These are phyloP conservation scores for Penaeus indicus DNA, from an alignment of 1,140 invertebrate species.

Conservation along the genomic window DNA sequence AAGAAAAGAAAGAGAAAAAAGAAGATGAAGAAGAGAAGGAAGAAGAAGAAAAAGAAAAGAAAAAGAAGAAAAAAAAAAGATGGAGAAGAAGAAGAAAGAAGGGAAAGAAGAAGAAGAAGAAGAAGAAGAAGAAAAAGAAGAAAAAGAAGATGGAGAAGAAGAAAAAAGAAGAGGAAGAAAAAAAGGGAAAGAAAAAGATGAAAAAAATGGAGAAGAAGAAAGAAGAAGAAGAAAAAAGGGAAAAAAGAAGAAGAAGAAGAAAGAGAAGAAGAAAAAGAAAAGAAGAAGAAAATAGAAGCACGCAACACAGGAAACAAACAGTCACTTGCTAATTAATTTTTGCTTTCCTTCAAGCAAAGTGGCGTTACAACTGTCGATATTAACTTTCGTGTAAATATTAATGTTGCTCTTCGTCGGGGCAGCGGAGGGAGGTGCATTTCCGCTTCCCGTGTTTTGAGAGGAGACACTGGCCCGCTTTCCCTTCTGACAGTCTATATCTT, in stretches of 20 bases:
- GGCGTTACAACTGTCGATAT: no score
- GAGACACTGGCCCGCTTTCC: no score
- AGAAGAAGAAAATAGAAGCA: background rate
- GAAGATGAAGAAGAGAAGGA: background rate
- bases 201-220: background rate
- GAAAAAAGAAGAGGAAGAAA: background rate
- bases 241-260: background rate
- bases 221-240: background rate
- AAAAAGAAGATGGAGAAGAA: background rate
- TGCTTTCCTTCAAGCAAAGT: no score
- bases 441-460: no score
- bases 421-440: no score
- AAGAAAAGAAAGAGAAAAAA: background rate
- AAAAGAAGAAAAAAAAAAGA: background rate
- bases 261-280: no score
- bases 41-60: background rate
- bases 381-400: no score
- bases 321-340: background rate
- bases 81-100: background rate
- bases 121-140: background rate
- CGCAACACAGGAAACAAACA: slow-evolving; percentile 6
- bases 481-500: no score
- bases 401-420: no score
- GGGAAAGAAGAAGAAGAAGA: background rate
- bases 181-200: background rate